These are phyloP conservation scores for Halichoeres trimaculatus DNA, from an alignment of 2,113 vertebrate species.

Conservation along the genomic window DNA sequence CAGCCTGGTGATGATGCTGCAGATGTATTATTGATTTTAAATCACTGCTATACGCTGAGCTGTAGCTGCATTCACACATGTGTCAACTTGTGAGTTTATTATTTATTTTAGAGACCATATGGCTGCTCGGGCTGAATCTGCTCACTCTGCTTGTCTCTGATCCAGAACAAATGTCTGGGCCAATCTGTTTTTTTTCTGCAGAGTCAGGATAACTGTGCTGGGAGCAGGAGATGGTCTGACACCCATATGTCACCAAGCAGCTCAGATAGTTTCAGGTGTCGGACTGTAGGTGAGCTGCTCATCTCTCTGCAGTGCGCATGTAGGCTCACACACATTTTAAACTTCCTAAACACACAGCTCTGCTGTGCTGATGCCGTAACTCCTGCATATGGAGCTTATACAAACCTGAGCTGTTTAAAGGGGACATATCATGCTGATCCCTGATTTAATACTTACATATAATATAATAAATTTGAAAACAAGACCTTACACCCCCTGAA, in stretches of 20 bases:
- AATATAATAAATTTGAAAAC: too few relatives aligned
- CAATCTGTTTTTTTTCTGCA: conserved; percentile 39
- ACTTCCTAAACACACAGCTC: not conserved
- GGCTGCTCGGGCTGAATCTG: conserved; percentile 46
- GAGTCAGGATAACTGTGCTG: conserved; percentile 53
- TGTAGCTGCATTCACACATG: not conserved
- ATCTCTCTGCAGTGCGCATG: conserved; percentile 23
- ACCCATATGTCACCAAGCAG: conserved; percentile 60
- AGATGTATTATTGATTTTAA: not conserved
- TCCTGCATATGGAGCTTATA: too few relatives aligned
- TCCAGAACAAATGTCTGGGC: conserved; percentile 56
- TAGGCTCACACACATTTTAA: not conserved
- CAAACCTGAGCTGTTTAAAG: too few relatives aligned
- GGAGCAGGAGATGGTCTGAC: conserved; percentile 57
- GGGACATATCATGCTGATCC: too few relatives aligned
- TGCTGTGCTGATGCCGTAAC: too few relatives aligned
- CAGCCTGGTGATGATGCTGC: not conserved
- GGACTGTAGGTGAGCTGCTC: conserved; percentile 45
- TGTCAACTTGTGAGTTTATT: conserved; percentile 9
- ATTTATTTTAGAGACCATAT: conserved; percentile 30
- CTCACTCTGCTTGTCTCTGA: conserved; percentile 53
- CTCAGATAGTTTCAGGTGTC: conserved; percentile 40
- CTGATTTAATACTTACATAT: too few relatives aligned
- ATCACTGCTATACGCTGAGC: not conserved
- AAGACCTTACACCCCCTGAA: too few relatives aligned